Evolutionary conservation across 2,113 vertebrate genomes (phyloP).

Genomic region (Gobius niger): DNA sequence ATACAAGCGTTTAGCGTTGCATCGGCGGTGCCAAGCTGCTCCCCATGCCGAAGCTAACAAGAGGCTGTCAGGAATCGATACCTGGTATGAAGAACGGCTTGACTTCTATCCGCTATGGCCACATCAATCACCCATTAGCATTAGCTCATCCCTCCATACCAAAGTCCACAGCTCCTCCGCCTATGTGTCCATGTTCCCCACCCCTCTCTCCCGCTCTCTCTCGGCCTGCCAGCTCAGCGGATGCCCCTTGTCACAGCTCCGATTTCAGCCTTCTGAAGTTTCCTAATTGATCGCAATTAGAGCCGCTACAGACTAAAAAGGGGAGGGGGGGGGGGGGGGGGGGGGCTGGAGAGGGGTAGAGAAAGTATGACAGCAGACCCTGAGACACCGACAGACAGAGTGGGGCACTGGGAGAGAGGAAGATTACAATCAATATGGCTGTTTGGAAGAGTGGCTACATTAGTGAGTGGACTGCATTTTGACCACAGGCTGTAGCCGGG

Average conservation of each 20-base stretch:
- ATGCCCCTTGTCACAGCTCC: constrained; percentile 75
- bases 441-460: constrained; percentile 49
- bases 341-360: constrained; percentile 34
- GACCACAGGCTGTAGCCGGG: constrained; percentile 38
- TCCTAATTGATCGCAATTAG: constrained; percentile 78
- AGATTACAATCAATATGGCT: constrained; percentile 51
- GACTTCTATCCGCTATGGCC: constrained; percentile 61
- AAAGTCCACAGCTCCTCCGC: constrained; percentile 33
- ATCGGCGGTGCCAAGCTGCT: constrained; percentile 30
- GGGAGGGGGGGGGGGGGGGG: constrained; percentile 1
- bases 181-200: constrained; percentile 18
- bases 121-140: constrained; percentile 70
- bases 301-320: constrained; percentile 54
- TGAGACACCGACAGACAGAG: not conserved
- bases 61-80: constrained; percentile 66
- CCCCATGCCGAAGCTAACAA: constrained; percentile 52
- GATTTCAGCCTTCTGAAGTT: constrained; percentile 77
- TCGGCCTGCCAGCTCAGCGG: constrained; percentile 64
- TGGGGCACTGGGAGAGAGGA: not conserved
- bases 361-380: constrained; percentile 24
- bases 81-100: constrained; percentile 65
- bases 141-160: constrained; percentile 67
- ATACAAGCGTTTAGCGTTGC: constrained; percentile 24
- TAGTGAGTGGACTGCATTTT: constrained; percentile 44
- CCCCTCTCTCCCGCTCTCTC: constrained; percentile 7